Base-by-base conservation (phyloP, 2,113 vertebrate genomes). In the Siphamia tubifer region DNA sequence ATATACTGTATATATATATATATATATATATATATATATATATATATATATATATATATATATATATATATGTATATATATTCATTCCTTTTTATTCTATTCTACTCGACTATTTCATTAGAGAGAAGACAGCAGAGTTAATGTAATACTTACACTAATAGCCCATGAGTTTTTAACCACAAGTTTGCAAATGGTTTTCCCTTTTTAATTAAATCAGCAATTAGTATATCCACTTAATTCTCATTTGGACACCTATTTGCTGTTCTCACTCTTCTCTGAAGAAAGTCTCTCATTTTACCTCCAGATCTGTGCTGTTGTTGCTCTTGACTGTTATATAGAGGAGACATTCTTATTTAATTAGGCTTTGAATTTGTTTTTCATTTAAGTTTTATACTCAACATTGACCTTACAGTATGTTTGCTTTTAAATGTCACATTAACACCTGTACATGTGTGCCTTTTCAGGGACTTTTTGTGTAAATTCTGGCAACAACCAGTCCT, bases 221-320 rank as follows among this genome's bases (percentile, higher is more conserved):
- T 75, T 43, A 63, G 17, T 54, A 36, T 49, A 40, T 56, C 68
- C 48, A 47, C 43, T 60, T 52, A 21, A 60, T 40, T 65, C 8
- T n/a, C 55, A 64, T 70, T 24, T 45, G 51, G 43, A 38, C 32
- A 54, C 60, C 20, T 31, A 35, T 66, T 54, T 54, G 40, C 38
- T 9, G 0, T 57, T 34, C 43, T 30, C 44, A 53, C n/a, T 36
- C 20, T 9, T 30, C 32, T 13, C 23, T 55, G 23, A 68, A 68
- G 65, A 35, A 56, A 12, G 61, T 63, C 38, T 65, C 16, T 34
- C 13, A 36, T 25, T 10, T 20, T 25, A 13, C 2, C 7, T 15
- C 44, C 30, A 54, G 21, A 39, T 17, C 28, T 13, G 24, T 23
- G 23, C 57, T 44, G 31, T 49, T 76, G 19, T 45, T 69, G 31